Evolutionary conservation across 2,113 vertebrate genomes (phyloP), one percentile per base, ranked within the genome.

Genomic region (Fregata magnificens): DNA sequence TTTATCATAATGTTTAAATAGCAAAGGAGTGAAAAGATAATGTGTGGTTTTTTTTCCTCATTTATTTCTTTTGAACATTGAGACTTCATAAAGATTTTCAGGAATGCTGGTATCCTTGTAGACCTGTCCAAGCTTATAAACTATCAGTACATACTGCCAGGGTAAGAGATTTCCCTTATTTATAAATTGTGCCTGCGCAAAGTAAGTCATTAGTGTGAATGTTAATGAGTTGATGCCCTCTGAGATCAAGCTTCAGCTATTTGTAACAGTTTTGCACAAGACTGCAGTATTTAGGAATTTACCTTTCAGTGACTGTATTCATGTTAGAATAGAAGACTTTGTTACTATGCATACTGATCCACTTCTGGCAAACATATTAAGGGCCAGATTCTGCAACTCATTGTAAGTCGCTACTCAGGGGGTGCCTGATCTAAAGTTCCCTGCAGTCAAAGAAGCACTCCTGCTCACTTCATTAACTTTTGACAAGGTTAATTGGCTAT

Each of bases 361-460:
- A 16, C 52, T 66, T 16, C 38, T 26, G 62, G 70, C 20, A 34
- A 69, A 67, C 24, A 3, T 5, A 18, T 8, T 26, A 18, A 13
- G 65, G 56, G 61, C n/a, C 22, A 31, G 26, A 15, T 25, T 13
- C 72, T 56, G 77, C 42, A 82, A 10, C 45, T 77, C 50, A 1
- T 2, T 13, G 22, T 11, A 66, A 62, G 17, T 5, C 4, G 1
- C 38, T n/a, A 0, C 5, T 38, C 70, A 28, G 53, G 38, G 73
- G 24, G 52, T 29, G 15, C 63, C 70, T 58, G 44, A 44, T 9
- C 31, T 56, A 12, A 79, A 50, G 49, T 13, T 72, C 76, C 56
- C 58, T 47, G 76, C 56, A 20, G 25, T 5, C 7, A 2, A 20
- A 36, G 53, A n/a, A 58, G 25, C 25, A 19, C 47, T 79, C 11